phyloP scores from a whole-genome alignment of 1,140 invertebrate species.

The Halictus rubicundus region DNA sequence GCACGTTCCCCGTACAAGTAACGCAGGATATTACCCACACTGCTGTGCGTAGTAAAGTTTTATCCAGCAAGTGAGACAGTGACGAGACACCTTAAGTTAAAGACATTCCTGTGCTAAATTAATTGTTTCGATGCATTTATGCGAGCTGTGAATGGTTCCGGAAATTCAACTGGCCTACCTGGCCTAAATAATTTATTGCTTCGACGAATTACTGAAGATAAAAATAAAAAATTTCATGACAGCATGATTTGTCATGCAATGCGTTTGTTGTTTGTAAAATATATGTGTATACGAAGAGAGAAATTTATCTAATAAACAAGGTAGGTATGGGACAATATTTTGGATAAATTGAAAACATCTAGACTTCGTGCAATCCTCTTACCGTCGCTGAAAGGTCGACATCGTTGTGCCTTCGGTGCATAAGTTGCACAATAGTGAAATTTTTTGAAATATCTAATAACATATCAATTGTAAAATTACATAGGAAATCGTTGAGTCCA shows the following conservation, averaged over 20 bases:
- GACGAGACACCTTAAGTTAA: constrained; percentile 82
- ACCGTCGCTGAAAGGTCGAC: constrained; percentile 86
- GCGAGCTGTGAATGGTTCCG: no score
- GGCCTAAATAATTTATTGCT: no score
- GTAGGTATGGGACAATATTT: no score
- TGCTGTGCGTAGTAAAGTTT: constrained; percentile 83
- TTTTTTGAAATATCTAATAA: constrained; percentile 84
- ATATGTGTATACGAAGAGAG: no score
- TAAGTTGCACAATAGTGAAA: constrained; percentile 87
- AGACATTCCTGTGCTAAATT: neutral
- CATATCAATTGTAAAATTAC: neutral
- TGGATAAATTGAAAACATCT: no score
- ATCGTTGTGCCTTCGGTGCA: constrained; percentile 83
- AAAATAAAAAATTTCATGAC: no score
- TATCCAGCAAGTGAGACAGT: constrained; percentile 84
- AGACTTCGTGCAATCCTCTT: constrained; percentile 48
- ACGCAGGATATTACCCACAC: constrained; percentile 88
- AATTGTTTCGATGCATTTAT: no score
- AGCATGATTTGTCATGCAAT: no score
- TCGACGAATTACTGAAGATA: no score
- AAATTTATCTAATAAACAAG: neutral
- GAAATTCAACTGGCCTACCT: no score
- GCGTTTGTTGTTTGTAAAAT: no score
- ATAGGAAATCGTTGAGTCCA: neutral
- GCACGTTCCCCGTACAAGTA: constrained; percentile 84